Evolutionary conservation across 2,888 invertebrate species (phyloP).

Genomic region (Drosophila dives): DNA sequence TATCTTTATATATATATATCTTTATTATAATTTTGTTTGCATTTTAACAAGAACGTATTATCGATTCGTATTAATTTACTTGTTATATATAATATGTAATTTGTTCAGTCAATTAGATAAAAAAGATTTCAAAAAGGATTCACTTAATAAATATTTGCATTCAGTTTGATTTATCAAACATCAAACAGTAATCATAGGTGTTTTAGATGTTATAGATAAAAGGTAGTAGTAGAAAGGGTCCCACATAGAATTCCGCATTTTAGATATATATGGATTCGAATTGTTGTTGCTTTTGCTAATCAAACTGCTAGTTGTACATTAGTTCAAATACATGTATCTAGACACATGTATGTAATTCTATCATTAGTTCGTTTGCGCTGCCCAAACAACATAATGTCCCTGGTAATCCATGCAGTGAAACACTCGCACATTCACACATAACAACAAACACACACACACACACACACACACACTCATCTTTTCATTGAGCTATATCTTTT

Average conservation of each 20-base stretch:
- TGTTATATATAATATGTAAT: conserved; percentile 70
- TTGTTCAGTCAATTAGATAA: conserved; percentile 79
- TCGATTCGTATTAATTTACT: conserved; percentile 70
- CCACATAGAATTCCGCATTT: conserved; percentile 73
- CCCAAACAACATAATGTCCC: conserved; percentile 6
- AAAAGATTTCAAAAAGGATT: conserved; percentile 78
- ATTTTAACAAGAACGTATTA: conserved; percentile 71
- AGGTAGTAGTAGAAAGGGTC: conserved; percentile 56
- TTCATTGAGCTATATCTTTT: conserved; percentile 42
- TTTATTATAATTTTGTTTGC: conserved; percentile 5
- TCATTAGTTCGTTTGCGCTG: conserved; percentile 46
- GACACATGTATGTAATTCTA: conserved; percentile 32
- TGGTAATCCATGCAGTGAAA: conserved; percentile 15
- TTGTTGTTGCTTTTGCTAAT: conserved; percentile 47
- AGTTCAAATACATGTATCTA: conserved; percentile 35
- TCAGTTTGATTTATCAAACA: conserved; percentile 43
- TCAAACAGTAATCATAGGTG: conserved; percentile 55
- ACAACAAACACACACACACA: conserved; percentile 4
- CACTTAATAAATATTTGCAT: conserved; percentile 64
- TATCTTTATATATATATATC: conserved; percentile 9
- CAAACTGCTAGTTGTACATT: conserved; percentile 45
- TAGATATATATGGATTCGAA: conserved; percentile 74
- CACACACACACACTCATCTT: conserved; percentile 22
- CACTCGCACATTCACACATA: not conserved
- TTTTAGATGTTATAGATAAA: conserved; percentile 28